Percentiles rank a stretch among this genome's conserved stretches.
Conservation (phyloP, 2,888 invertebrate genomes). For the Dasypogon diadema region DNA sequence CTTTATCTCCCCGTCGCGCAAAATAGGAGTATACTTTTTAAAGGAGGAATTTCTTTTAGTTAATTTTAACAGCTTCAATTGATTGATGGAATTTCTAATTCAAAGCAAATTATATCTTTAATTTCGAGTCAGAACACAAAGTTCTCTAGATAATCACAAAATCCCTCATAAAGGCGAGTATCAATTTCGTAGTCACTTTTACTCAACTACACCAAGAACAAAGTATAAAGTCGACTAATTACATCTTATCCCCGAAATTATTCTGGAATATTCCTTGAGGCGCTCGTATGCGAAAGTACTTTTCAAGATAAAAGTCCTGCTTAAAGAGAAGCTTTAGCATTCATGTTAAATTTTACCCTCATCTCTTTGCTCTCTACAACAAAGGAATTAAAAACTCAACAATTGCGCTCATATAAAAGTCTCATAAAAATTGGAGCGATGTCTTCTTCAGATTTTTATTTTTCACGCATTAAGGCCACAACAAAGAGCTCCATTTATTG, state of each 20-base stretch:
- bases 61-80: too few relatives aligned
- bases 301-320: neutral
- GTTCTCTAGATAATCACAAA: too few relatives aligned
- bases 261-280: neutral
- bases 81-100: too few relatives aligned
- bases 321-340: constrained; percentile 1
- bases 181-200: neutral
- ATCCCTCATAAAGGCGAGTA: too few relatives aligned
- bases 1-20: too few relatives aligned
- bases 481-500: constrained; percentile 9
- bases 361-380: neutral
- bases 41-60: too few relatives aligned
- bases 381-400: constrained; percentile 35
- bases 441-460: constrained; percentile 14
- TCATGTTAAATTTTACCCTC: constrained; percentile 20
- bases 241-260: neutral
- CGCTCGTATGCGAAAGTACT: neutral
- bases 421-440: constrained; percentile 35
- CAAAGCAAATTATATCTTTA: too few relatives aligned
- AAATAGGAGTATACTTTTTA: too few relatives aligned
- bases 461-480: constrained; percentile 43
- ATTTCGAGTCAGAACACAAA: too few relatives aligned
- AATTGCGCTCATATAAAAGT: constrained; percentile 42
- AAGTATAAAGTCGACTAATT: neutral
- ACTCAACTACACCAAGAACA: neutral